Percentiles rank a stretch among this genome's conserved stretches.
These are phyloP conservation scores for Carpatolechia fugitivella DNA, from an alignment of 2,888 invertebrate genomes.

Conservation along the genomic window DNA sequence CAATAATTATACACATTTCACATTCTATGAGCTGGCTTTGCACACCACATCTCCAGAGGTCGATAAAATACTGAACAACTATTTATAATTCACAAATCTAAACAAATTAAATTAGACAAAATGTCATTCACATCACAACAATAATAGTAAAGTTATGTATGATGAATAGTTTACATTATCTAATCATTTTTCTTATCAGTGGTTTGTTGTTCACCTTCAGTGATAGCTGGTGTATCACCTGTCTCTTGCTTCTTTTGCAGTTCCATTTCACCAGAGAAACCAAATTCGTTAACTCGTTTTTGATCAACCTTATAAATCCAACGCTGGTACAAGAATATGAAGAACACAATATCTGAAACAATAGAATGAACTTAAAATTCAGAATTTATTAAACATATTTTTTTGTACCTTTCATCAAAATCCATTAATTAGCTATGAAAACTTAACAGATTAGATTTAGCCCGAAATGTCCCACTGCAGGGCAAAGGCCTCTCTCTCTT, in stretches of 20 bases:
- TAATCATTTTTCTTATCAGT: constrained; percentile 73
- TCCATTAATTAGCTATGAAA: too few species aligned
- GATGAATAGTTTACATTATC: constrained; percentile 23
- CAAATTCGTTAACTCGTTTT: constrained; percentile 97
- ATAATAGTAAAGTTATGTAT: constrained; percentile 9
- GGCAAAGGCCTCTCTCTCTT: too few species aligned
- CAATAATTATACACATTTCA: not conserved
- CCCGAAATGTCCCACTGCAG: too few species aligned
- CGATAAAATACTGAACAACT: constrained; percentile 9
- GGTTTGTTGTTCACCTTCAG: constrained; percentile 45
- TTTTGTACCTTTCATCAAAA: too few species aligned
- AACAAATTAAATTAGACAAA: constrained; percentile 10
- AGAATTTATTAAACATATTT: too few species aligned
- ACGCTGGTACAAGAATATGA: constrained; percentile 98
- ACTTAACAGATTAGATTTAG: too few species aligned
- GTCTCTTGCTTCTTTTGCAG: constrained; percentile 65
- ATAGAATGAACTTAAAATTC: constrained; percentile 22
- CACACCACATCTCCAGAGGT: not conserved
- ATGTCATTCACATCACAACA: constrained; percentile 9
- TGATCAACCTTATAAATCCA: constrained; percentile 99
- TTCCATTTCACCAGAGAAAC: constrained; percentile 96
- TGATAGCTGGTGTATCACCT: constrained; percentile 55
- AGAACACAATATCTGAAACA: constrained; percentile 95
- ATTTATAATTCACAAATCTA: constrained; percentile 9
- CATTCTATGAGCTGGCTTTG: not conserved